Evolutionary conservation across 1,140 invertebrate genomes (phyloP), one percentile per base, ranked within the genome.

Genomic region (Cephus cinctus): DNA sequence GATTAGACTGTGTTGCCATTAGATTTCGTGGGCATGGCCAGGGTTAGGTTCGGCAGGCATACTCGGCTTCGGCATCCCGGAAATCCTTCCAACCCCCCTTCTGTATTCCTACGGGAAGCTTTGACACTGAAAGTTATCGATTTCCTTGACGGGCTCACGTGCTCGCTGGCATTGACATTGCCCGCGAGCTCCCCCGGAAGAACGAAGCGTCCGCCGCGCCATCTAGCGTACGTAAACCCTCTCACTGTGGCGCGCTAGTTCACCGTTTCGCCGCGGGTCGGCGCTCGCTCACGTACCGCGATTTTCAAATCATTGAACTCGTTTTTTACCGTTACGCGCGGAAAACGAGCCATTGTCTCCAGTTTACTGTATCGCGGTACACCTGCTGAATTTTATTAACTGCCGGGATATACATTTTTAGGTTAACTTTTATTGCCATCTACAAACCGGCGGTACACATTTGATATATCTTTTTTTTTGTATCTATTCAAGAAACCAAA

Each of bases 121-220:
- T 71, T 69, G 64, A 67, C 61, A 65, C 62, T 63, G 65, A 67
- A 59, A 58, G 31, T 45, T 73, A 75, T 75, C 67, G 71, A 76
- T 76, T 73, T 65, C 61, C 56, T 55, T 57, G 57, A 16, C 34
- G 36, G 50, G 61, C 63, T 70, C 74, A 75, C 73, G 71, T 75
- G 73, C 56, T 73, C 59, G 55, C 65, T 77, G 74, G 71, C 74
- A 77, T 77, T 77, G 74, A 75, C 72, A 77, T 77, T 77, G 75
- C 59, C 63, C 64, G 57, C 63, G 42, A 47, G 57, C 51, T 36
- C 40, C n/a, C 34, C 4, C 6, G 16, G 18, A 34, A 11, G 27
- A 18, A 15, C 25, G 42, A 15, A 42, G 15, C 47, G 51, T 57
- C 46, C 25, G 50, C 52, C 63, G 65, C 69, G 50, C 63, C 73